A percentile compares a stretch with the other conserved stretches of the same genome.
Evolutionary conservation across 2,797 vertebrate genomes (phyloP).

Genomic region (Crenuchus spilurus): DNA sequence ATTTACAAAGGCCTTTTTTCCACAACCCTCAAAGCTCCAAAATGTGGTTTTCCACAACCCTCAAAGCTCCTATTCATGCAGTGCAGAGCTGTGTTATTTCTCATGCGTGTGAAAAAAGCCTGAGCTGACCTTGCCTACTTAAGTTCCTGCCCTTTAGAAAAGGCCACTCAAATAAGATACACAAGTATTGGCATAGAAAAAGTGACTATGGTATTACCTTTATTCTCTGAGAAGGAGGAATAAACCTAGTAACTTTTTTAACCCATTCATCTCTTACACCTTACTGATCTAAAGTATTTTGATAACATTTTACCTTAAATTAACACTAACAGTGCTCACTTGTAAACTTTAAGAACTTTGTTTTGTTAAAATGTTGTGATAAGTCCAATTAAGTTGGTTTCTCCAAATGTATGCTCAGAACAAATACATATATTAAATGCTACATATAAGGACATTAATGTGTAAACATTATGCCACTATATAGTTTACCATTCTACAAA

Average conservation of each 20-base stretch:
- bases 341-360: no score
- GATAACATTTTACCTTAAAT: no score
- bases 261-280: not conserved
- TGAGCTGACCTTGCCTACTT: constrained; percentile 15
- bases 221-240: not conserved
- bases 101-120: constrained; percentile 19
- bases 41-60: no score
- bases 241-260: not conserved
- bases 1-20: not conserved
- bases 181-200: not conserved
- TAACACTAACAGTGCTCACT: no score
- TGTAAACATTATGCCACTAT: no score
- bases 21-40: not conserved
- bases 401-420: no score
- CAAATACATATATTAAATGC: no score
- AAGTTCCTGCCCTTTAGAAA: constrained; percentile 23
- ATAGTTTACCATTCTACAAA: no score
- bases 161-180: constrained; percentile 9
- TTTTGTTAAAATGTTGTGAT: no score
- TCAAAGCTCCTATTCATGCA: not conserved
- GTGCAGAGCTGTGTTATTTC: not conserved
- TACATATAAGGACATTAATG: no score
- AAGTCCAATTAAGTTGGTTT: no score
- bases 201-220: not conserved
- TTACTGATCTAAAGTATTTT: not conserved